Evolutionary conservation across 2,797 vertebrate species (phyloP).

Genomic region (Apogon hyalosoma): DNA sequence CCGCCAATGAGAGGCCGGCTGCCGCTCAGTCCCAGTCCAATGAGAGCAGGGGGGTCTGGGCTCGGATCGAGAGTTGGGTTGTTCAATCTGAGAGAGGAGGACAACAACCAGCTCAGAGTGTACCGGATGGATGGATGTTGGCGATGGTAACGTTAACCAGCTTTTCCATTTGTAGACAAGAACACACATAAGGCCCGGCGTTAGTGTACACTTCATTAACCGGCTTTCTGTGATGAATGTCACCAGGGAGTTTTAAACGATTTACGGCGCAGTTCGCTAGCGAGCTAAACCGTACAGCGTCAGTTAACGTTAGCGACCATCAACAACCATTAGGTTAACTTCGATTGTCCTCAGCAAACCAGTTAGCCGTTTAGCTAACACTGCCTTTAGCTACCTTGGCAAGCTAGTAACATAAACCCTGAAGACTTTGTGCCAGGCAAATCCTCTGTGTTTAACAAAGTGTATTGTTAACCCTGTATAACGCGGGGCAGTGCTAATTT

Average conservation of each 20-base stretch:
- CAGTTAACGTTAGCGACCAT: constrained; percentile 64
- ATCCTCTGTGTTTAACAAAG: constrained; percentile 21
- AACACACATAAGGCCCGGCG: constrained; percentile 16
- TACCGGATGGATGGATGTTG: constrained; percentile 71
- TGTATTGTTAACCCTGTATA: neutral
- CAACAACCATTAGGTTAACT: constrained; percentile 71
- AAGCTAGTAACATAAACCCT: constrained; percentile 34
- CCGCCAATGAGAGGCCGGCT: constrained; percentile 74
- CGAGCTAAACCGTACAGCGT: constrained; percentile 54
- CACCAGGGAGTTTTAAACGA: constrained; percentile 56
- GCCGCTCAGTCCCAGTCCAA: constrained; percentile 70
- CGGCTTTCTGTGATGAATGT: constrained; percentile 55
- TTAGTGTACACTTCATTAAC: neutral
- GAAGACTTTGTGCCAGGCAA: constrained; percentile 5
- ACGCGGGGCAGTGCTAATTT: constrained; percentile 30
- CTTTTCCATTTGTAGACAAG: constrained; percentile 23
- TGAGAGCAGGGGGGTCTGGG: constrained; percentile 71
- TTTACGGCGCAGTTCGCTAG: constrained; percentile 63
- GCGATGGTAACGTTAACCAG: constrained; percentile 71
- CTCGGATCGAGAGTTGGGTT: constrained; percentile 77
- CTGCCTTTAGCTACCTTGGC: constrained; percentile 19
- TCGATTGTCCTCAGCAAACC: constrained; percentile 66
- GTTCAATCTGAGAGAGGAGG: constrained; percentile 75
- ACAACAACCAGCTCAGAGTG: constrained; percentile 75
- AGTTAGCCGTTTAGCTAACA: constrained; percentile 58